Base-by-base conservation (phyloP, 2,113 vertebrate genomes). In the Sorex araneus region DNA sequence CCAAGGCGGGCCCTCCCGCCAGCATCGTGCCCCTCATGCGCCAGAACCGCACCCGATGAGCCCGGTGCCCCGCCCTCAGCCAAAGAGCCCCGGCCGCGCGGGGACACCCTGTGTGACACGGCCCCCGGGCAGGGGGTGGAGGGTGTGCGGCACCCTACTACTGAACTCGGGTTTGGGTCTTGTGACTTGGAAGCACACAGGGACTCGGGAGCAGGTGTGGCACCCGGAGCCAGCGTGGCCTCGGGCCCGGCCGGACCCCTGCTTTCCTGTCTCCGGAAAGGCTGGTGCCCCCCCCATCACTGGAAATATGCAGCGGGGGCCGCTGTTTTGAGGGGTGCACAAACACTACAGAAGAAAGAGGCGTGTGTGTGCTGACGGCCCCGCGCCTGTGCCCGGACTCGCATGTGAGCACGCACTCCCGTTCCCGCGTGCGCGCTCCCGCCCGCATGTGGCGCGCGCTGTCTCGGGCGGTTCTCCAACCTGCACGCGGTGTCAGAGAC, bases 1-100 rank as follows among this genome's bases (percentile, higher is more conserved):
- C 97, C 13, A 99, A 99, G 97, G 98, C 98, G 0, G 99, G 99
- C 0, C 98, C 98, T 0, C 99, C 99, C 0, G 98, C 99, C 84
- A 98, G 98, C 98, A 99, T 99, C 28, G 98, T 99, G 79, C 99
- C 99, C 25, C 98, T 99, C 90, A 99, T 99, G 99, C 98, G 99
- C 67, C 99, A 99, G 96, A 98, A 99, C 96, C 97, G 99, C 78
- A 98, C 98, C 96, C 98, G 98, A 98, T 99, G 99, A 99, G 93
- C 66, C 66, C 10, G 0, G 85, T 1, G 1, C 74, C 75, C 80
- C 2, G 40, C 34, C 87, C 90, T 80, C 67, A 79, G 95, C 96
- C 97, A 96, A 97, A 97, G 95, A 95, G 89, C 91, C 88, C 91
- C 15, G 85, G 92, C 89, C 80, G 43, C 6, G 67, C 75, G 47